Percentiles rank a stretch among this genome's conserved stretches.
Conservation (phyloP, 2,113 vertebrate species). For the Ammodytes marinus region DNA sequence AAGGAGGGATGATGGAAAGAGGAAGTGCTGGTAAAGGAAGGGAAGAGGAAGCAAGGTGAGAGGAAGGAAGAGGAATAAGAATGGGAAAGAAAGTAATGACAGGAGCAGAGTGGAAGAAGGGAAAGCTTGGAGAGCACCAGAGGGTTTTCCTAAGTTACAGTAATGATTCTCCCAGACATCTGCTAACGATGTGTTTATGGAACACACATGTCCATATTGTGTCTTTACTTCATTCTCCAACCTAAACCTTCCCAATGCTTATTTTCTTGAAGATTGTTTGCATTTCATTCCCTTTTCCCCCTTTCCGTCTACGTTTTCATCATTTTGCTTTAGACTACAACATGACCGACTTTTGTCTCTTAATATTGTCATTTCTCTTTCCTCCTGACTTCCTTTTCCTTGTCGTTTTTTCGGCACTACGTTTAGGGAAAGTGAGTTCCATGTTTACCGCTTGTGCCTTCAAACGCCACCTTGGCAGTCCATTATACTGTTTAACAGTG, state of each 20-base stretch:
- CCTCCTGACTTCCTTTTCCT: constrained; percentile 9
- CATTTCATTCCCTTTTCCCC: background rate
- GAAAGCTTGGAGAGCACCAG: constrained; percentile 24
- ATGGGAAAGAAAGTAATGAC: background rate
- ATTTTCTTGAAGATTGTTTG: background rate
- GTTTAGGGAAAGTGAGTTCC: constrained; percentile 41
- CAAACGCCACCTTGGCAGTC: background rate
- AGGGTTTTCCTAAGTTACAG: constrained; percentile 43
- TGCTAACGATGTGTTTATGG: constrained; percentile 60
- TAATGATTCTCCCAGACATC: constrained; percentile 61
- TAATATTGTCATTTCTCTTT: constrained; percentile 1
- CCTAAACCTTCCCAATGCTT: constrained; percentile 2
- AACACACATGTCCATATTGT: constrained; percentile 45
- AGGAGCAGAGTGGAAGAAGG: background rate
- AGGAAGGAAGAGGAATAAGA: background rate
- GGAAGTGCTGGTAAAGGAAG: background rate
- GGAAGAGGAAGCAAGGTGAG: background rate
- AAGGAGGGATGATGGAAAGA: background rate
- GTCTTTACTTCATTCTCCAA: constrained; percentile 33
- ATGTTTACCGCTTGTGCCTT: constrained; percentile 5
- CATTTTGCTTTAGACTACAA: constrained; percentile 8
- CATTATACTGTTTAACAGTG: background rate
- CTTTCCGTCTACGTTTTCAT: background rate
- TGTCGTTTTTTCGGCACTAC: constrained; percentile 6
- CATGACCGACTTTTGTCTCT: constrained; percentile 16